Conservation (phyloP, 2,888 invertebrate species). For the Amiota mariae region DNA sequence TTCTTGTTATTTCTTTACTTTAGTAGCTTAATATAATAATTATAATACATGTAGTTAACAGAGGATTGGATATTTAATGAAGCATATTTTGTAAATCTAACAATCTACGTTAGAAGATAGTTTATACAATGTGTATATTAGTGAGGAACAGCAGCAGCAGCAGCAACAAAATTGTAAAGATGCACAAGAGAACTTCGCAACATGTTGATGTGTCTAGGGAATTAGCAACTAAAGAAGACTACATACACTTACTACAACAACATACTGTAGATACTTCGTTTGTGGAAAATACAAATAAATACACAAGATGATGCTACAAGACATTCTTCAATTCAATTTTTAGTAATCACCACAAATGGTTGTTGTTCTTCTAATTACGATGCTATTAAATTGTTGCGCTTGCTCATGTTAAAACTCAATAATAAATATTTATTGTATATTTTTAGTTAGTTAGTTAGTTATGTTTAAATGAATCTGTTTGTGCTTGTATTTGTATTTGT, state of each 20-base stretch:
- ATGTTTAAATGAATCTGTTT: conserved; percentile 5
- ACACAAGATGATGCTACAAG: neutral
- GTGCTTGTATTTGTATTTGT: neutral
- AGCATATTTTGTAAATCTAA: neutral
- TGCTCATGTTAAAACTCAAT: conserved; percentile 27
- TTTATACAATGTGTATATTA: neutral
- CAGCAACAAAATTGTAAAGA: no score
- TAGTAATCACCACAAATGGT: neutral
- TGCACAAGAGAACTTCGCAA: conserved; percentile 23
- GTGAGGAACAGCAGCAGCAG: neutral
- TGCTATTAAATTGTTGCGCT: conserved; percentile 26
- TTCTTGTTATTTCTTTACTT: neutral
- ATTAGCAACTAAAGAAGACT: conserved; percentile 2
- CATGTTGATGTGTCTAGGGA: conserved; percentile 16
- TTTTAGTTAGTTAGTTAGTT: neutral
- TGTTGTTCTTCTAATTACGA: conserved; percentile 26
- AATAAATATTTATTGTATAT: conserved; percentile 23
- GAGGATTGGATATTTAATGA: neutral
- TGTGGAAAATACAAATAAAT: neutral
- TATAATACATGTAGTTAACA: neutral
- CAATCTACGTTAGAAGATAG: neutral
- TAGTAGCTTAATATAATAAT: conserved; percentile 23
- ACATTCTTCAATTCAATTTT: neutral
- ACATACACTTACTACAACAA: neutral
- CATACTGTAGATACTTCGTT: conserved; percentile 13